Evolutionary conservation across 1,140 invertebrate species (phyloP), one percentile per base, ranked within the genome.

Genomic region (Geopemphigus sp.): DNA sequence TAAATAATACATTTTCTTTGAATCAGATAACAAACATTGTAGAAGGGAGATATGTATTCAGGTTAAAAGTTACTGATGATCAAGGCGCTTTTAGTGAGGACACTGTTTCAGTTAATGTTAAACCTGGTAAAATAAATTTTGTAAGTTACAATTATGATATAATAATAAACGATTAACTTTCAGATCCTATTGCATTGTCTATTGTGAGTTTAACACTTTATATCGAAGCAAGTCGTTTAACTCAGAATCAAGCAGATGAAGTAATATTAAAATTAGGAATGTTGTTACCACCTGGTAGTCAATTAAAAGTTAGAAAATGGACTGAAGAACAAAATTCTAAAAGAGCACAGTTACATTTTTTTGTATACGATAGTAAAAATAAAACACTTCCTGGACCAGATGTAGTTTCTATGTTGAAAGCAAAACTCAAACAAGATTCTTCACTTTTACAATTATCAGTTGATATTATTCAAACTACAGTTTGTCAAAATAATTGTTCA

Each of bases 401-500:
- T 29, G 88, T 92, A 26, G 90, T 91, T 10, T 84, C 87, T 17
- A 85, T 87, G 82, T 84, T 94, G n/a, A 89, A 90, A 83, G 87
- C 89, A 81, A 91, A 92, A 83, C 84, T 94, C 0, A 86, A 87
- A 81, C 89, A 90, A 82, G 92, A 94, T 86, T 90, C 89, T 8
- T 88, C 90, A 24, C 87, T 94, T n/a, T 84, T 95, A 17, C 90
- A 92, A 72, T 88, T 92, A 32, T 89, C 91, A 10, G 90, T 94
- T n/a, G 87, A 89, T 39, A 89, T 90, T 81, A 88, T 96, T 68
- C 91, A 94, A 83, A 94, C 94, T 17, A 88, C 90, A 81, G 88
- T 96, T 64, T 98, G 96, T 83, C 94, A 97, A 84, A 96, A 96
- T 86, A 91, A 94, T 85, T 98, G 95, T 87, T 97, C 95, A 56